Conservation (phyloP, 2,888 invertebrate species). For the Trichogramma evanescens region DNA sequence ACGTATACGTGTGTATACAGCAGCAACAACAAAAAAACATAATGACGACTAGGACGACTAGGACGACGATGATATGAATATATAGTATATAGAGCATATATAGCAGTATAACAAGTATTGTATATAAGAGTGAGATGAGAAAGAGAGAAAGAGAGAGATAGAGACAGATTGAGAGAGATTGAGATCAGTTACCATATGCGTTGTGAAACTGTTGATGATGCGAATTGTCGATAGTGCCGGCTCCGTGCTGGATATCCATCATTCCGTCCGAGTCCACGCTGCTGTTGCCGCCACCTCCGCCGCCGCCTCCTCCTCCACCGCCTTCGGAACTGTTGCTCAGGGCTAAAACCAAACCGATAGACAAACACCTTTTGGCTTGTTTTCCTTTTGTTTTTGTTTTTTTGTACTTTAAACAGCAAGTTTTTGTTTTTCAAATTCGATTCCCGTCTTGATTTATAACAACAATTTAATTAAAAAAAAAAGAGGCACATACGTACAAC, state of each 20-base stretch:
- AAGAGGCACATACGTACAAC: neutral
- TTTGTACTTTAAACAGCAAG: slow-evolving; percentile 11
- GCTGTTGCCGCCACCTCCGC: no score
- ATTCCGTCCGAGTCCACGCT: slow-evolving; percentile 39
- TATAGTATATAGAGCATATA: no score
- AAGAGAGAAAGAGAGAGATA: neutral
- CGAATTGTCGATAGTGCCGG: slow-evolving; percentile 41
- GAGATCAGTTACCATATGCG: slow-evolving; percentile 38
- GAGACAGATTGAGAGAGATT: slow-evolving; percentile 1
- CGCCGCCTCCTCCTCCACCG: slow-evolving; percentile 32
- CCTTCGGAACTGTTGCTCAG: slow-evolving; percentile 49
- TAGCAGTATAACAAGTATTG: no score
- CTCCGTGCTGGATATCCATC: slow-evolving; percentile 47
- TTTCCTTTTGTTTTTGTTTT: slow-evolving; percentile 30
- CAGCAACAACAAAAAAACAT: no score
- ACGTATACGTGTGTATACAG: no score
- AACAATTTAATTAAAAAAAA: neutral
- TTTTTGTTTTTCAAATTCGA: neutral
- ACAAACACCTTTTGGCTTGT: slow-evolving; percentile 48
- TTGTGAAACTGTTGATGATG: slow-evolving; percentile 48
- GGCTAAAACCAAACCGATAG: slow-evolving; percentile 49
- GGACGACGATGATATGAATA: no score
- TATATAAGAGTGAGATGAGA: no score
- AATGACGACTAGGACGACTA: no score
- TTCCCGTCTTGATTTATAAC: neutral